Evolutionary conservation across 1,140 invertebrate genomes (phyloP), one percentile per base, ranked within the genome.

Genomic region (Hyphantria cunea): DNA sequence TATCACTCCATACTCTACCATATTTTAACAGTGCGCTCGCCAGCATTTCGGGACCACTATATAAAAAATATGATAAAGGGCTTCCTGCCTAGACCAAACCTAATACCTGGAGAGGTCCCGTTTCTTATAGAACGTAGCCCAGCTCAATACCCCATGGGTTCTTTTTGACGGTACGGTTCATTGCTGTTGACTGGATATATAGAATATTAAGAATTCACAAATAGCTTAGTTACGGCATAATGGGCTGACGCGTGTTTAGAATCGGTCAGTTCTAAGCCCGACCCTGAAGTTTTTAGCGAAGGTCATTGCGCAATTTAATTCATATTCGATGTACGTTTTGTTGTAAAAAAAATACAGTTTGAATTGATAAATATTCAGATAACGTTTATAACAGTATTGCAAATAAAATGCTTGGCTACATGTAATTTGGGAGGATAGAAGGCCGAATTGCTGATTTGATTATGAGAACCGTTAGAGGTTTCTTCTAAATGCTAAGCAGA

Each of bases 291-390:
- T 3, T 0, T 31, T 25, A 25, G 17, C 17, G 65, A 70, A 73
- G 70, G 70, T 73, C 64, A 60, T 73, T 59, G 49, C 48, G 67
- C 47, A 73, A 73, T 61, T 39, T 7, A 39, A 67, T 74, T 74
- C 51, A 53, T 60, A 68, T 71, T 62, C 72, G 61, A 53, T 60
- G 37, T 12, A 41, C 48, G 39, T 61, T 32, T 59, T 34, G 44
- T 32, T 10, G 55, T 50, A 41, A 53, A 67, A 66, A 68, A 67
- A 68, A 68, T 60, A 70, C 72, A 39, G 63, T 66, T 53, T 56
- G 55, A 48, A 8, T 60, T 39, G 32, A 61, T 72, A 68, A 34
- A 61, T 66, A 72, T 72, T 72, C 70, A 32, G 15, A 51, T 56
- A 58, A 56, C 60, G 70, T 72, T 61, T 34, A 15, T 52, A 41